Percentiles rank a stretch among this genome's conserved stretches.
Evolutionary conservation across 1,140 invertebrate genomes (phyloP).

Genomic region (Drosophila carrolli): DNA sequence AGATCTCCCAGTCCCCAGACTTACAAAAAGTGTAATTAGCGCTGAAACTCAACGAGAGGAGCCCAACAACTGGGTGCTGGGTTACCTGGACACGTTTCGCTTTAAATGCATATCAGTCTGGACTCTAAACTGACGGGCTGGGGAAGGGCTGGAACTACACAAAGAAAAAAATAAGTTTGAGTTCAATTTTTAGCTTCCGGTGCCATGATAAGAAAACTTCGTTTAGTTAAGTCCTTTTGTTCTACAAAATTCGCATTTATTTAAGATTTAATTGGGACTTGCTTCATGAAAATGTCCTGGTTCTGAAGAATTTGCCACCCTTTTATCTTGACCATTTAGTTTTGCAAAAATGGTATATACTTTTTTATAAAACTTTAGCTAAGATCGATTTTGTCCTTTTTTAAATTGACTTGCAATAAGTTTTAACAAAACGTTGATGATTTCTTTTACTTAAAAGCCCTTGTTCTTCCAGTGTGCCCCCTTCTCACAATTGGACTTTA

Average conservation of each 20-base stretch:
- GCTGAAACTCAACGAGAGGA: constrained; percentile 70
- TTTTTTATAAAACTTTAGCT: too few species aligned
- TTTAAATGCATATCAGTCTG: constrained; percentile 80
- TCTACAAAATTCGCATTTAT: neutral
- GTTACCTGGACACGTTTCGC: constrained; percentile 69
- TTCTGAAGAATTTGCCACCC: too few species aligned
- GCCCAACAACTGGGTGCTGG: constrained; percentile 16
- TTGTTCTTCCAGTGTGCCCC: neutral
- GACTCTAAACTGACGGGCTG: constrained; percentile 10
- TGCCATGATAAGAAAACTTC: neutral
- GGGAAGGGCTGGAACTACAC: constrained; percentile 18
- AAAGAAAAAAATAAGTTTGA: neutral
- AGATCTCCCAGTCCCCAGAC: constrained; percentile 47
- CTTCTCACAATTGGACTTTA: neutral
- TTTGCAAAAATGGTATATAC: too few species aligned
- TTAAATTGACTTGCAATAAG: too few species aligned
- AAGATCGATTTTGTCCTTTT: too few species aligned
- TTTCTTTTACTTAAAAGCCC: too few species aligned
- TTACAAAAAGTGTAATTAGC: constrained; percentile 82
- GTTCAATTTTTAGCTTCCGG: too few species aligned
- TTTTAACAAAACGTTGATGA: too few species aligned
- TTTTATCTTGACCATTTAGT: too few species aligned
- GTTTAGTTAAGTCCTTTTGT: too few species aligned
- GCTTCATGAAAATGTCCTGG: too few species aligned
- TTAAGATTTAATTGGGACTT: too few species aligned